Percentiles rank a stretch among this genome's conserved stretches.
phyloP scores from a whole-genome alignment of 53 echinoderm and acorn worm genomes.

The Mesocentrotus franciscanus region DNA sequence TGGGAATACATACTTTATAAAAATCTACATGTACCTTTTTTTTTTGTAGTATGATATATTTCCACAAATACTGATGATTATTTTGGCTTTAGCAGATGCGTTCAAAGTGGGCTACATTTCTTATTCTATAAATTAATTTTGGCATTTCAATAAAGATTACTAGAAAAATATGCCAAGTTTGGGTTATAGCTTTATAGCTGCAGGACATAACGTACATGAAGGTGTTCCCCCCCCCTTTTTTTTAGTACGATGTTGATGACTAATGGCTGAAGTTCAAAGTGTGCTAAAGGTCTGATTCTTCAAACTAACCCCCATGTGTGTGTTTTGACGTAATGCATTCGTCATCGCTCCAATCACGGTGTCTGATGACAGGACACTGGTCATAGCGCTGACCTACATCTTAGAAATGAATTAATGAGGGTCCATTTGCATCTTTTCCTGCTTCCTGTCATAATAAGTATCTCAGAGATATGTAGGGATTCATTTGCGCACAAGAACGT shows the following conservation, averaged over 20 bases:
- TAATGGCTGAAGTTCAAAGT: background rate
- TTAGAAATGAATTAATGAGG: conserved; percentile 17
- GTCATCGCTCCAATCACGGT: conserved; percentile 23
- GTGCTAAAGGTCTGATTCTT: background rate
- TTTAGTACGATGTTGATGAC: background rate
- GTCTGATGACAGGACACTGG: conserved; percentile 30
- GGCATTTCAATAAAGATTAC: no score
- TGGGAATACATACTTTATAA: background rate
- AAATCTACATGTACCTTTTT: no score
- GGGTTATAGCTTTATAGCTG: no score
- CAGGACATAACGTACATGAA: no score
- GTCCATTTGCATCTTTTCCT: conserved; percentile 6
- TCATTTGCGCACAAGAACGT: background rate
- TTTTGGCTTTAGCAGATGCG: no score
- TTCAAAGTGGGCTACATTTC: no score
- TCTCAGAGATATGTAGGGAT: background rate
- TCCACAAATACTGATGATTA: no score
- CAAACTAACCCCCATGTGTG: conserved; percentile 1
- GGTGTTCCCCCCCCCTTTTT: background rate
- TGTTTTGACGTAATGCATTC: conserved; percentile 29
- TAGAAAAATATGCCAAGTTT: no score
- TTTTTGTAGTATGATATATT: no score
- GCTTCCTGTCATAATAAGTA: background rate
- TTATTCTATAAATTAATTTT: no score
- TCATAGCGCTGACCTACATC: conserved; percentile 41